Conservation (phyloP, 2,888 invertebrate genomes). For the Rhaphigaster nebulosa region DNA sequence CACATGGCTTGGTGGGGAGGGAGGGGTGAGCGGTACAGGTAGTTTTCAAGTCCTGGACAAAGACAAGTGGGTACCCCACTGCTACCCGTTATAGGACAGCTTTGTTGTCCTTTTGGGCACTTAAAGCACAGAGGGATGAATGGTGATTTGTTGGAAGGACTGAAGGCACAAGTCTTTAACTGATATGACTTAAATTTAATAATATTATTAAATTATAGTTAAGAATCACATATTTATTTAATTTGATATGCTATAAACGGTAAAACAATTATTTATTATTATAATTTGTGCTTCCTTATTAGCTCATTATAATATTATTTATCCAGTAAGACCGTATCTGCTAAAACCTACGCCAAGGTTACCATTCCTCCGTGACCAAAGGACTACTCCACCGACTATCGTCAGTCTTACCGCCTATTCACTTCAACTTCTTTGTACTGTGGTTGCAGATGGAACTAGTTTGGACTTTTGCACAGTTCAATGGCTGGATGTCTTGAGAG, state of each 20-base stretch:
- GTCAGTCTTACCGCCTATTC: not conserved
- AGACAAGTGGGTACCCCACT: not conserved
- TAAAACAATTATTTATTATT: too few relatives aligned
- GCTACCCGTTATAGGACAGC: not conserved
- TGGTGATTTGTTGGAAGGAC: not conserved
- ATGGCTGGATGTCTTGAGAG: not conserved
- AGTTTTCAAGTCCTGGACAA: not conserved
- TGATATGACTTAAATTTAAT: not conserved
- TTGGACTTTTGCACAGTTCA: not conserved
- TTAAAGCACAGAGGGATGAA: not conserved
- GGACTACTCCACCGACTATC: not conserved
- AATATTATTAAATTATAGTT: too few relatives aligned
- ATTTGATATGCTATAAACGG: too few relatives aligned
- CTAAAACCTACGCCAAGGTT: not conserved
- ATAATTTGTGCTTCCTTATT: too few relatives aligned
- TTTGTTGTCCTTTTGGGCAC: not conserved
- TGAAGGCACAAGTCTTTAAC: not conserved
- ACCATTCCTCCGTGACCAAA: conserved; percentile 3
- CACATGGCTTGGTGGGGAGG: not conserved
- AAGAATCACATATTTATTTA: too few relatives aligned
- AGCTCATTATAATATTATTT: too few relatives aligned
- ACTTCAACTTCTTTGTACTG: not conserved
- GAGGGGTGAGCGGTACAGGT: not conserved
- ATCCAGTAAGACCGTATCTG: not conserved
- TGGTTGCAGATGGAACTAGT: not conserved